Conservation (phyloP, 2,888 invertebrate genomes). For the Nomada fucata region DNA sequence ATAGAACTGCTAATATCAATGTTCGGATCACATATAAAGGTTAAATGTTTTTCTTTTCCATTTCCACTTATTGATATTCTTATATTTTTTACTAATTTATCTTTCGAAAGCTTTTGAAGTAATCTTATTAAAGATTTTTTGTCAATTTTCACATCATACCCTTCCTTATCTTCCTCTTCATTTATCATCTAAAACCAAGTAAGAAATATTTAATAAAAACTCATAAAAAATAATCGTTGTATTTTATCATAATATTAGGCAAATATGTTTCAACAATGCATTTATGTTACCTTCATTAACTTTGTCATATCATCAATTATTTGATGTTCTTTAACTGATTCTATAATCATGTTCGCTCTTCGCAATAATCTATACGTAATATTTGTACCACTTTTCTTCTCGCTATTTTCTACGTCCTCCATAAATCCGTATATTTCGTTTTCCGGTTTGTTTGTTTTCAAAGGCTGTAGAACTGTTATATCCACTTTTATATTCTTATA, state of each 20-base stretch:
- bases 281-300: constrained; percentile 83
- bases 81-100: constrained; percentile 86
- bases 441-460: constrained; percentile 69
- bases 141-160: constrained; percentile 86
- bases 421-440: constrained; percentile 77
- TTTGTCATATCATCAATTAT: constrained; percentile 86
- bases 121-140: constrained; percentile 88
- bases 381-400: constrained; percentile 69
- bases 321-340: constrained; percentile 86
- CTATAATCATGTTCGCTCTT: constrained; percentile 88
- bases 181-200: constrained; percentile 83
- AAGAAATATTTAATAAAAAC: constrained; percentile 25
- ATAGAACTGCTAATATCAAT: constrained; percentile 84
- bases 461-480: constrained; percentile 78
- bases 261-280: constrained; percentile 3
- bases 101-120: constrained; percentile 86
- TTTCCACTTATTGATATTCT: constrained; percentile 84
- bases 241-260: not conserved
- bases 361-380: constrained; percentile 84
- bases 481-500: constrained; percentile 80
- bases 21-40: constrained; percentile 86
- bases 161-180: constrained; percentile 86
- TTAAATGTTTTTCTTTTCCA: constrained; percentile 84
- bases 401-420: constrained; percentile 73
- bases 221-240: not conserved